phyloP scores from a whole-genome alignment of 2,797 vertebrate species.

The Notoglanidium macrostoma region DNA sequence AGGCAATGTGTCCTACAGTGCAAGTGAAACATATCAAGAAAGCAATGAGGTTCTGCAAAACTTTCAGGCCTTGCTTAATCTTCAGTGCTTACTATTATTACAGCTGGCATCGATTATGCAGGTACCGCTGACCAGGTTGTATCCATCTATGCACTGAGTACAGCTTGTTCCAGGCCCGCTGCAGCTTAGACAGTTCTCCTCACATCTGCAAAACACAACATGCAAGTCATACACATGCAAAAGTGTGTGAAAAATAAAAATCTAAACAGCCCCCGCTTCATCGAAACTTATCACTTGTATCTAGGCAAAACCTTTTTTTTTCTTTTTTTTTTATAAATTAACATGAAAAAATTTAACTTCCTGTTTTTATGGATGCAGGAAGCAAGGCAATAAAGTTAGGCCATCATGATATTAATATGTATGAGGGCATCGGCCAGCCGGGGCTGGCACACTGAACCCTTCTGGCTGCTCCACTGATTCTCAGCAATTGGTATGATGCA shows the following conservation, averaged over 20 bases:
- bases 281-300: neutral
- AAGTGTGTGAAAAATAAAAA: neutral
- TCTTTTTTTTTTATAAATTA: neutral
- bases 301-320: neutral
- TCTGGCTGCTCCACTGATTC: constrained; percentile 35
- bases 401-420: constrained; percentile 46
- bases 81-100: constrained; percentile 79
- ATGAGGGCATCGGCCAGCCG: constrained; percentile 15
- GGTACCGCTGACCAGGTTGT: constrained; percentile 76
- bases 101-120: constrained; percentile 86
- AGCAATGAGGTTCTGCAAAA: neutral
- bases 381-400: constrained; percentile 24
- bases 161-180: constrained; percentile 80
- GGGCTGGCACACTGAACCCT: constrained; percentile 13
- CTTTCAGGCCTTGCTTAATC: neutral
- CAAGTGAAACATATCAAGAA: neutral
- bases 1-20: neutral
- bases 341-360: constrained; percentile 14
- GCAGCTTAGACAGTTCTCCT: constrained; percentile 83
- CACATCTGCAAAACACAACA: constrained; percentile 76
- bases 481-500: constrained; percentile 28
- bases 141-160: constrained; percentile 80
- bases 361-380: constrained; percentile 27
- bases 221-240: constrained; percentile 1
- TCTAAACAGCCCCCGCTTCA: neutral